phyloP scores from a whole-genome alignment of 2,113 vertebrate genomes.

The Callospermophilus lateralis region DNA sequence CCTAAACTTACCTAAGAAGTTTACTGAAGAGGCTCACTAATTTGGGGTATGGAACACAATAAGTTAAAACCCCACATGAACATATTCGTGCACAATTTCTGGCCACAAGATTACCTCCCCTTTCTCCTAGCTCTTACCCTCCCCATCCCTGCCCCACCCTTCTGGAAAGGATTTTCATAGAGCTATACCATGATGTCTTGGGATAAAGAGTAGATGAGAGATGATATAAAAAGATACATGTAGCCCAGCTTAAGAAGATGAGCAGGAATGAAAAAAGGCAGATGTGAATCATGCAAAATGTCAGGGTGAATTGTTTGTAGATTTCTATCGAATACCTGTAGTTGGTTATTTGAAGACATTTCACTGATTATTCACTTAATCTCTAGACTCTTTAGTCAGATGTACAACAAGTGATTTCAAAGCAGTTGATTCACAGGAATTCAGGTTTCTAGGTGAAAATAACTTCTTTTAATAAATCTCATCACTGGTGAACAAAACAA shows the following conservation, averaged over 20 bases:
- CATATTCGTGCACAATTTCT: neutral
- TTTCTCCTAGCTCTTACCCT: neutral
- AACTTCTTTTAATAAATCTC: neutral
- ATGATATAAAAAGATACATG: neutral
- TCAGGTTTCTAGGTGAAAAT: neutral
- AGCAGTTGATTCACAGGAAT: neutral
- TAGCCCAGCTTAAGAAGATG: neutral
- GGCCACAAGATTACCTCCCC: neutral
- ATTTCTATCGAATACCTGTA: neutral
- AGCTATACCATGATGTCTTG: neutral
- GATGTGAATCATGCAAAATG: neutral
- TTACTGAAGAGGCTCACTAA: neutral
- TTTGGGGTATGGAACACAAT: neutral
- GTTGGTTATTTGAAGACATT: neutral
- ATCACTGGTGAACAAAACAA: neutral
- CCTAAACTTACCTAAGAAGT: neutral
- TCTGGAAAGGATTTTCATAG: neutral
- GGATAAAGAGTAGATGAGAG: neutral
- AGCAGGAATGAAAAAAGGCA: neutral
- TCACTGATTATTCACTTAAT: neutral
- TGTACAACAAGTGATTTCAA: neutral
- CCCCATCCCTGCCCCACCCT: neutral
- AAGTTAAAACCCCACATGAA: neutral
- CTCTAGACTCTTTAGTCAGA: neutral
- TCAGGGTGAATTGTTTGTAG: neutral